Conservation (phyloP, 2,888 invertebrate species). For the Hemaris fuciformis region DNA sequence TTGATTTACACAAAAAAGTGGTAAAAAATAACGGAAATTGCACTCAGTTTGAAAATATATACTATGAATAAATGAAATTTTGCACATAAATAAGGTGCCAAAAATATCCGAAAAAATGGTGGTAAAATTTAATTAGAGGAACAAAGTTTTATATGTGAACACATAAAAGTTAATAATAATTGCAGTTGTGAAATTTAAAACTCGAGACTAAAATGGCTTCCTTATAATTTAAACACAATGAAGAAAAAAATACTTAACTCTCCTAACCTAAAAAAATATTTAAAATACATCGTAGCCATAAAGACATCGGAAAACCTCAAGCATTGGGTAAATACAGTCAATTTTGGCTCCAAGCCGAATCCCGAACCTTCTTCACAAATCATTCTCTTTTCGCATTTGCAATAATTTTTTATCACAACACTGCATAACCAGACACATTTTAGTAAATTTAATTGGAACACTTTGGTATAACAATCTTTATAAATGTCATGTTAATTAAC, state of each 20-base stretch:
- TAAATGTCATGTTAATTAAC: conserved; percentile 5
- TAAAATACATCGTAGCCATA: conserved; percentile 19
- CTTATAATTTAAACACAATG: conserved; percentile 16
- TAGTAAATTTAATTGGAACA: conserved; percentile 16
- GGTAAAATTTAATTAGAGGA: neutral
- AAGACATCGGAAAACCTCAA: conserved; percentile 16
- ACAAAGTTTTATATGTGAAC: neutral
- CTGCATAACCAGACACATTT: neutral
- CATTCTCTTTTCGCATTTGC: neutral
- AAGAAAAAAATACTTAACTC: conserved; percentile 8
- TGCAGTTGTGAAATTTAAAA: neutral
- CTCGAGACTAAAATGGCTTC: conserved; percentile 21
- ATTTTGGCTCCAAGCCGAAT: conserved; percentile 18
- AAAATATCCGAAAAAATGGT: neutral
- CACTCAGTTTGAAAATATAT: neutral
- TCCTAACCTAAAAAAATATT: conserved; percentile 18
- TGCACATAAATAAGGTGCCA: too few relatives aligned
- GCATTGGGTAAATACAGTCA: conserved; percentile 17
- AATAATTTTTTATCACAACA: neutral
- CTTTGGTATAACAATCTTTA: conserved; percentile 14
- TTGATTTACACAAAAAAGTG: neutral
- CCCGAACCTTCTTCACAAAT: neutral
- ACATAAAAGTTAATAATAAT: neutral
- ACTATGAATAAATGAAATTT: too few relatives aligned
- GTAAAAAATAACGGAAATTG: neutral